A percentile compares a stretch with the other conserved stretches of the same genome.
These are phyloP conservation scores for Eira barbara DNA, from an alignment of 2,113 vertebrate species.

Conservation along the genomic window DNA sequence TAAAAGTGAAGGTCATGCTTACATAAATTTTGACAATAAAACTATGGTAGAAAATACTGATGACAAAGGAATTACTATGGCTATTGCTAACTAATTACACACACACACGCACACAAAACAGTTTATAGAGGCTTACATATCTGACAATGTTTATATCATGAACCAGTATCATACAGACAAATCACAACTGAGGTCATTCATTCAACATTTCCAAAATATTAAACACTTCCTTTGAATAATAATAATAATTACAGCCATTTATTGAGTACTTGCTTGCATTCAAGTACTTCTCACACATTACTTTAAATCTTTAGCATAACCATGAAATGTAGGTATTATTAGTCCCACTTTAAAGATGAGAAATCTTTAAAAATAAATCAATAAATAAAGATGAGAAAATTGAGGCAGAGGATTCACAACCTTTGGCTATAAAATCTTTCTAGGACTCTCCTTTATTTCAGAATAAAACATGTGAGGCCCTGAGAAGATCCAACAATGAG, in stretches of 20 bases:
- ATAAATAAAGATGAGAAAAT: not conserved
- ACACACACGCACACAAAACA: not conserved
- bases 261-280: not conserved
- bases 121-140: not conserved
- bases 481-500: not conserved
- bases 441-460: not conserved
- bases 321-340: not conserved
- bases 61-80: not conserved
- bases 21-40: conserved; percentile 14
- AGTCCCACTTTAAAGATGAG: not conserved
- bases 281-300: not conserved
- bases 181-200: not conserved
- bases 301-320: not conserved
- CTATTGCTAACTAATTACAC: not conserved
- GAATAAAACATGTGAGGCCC: not conserved
- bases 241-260: not conserved
- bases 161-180: not conserved
- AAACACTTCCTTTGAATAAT: not conserved
- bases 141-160: not conserved
- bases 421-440: not conserved
- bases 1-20: conserved; percentile 7
- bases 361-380: not conserved
- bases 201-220: not conserved
- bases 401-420: not conserved
- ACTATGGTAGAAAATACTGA: not conserved